phyloP scores from a whole-genome alignment of 1,140 invertebrate species.

The Neodiprion fabricii region DNA sequence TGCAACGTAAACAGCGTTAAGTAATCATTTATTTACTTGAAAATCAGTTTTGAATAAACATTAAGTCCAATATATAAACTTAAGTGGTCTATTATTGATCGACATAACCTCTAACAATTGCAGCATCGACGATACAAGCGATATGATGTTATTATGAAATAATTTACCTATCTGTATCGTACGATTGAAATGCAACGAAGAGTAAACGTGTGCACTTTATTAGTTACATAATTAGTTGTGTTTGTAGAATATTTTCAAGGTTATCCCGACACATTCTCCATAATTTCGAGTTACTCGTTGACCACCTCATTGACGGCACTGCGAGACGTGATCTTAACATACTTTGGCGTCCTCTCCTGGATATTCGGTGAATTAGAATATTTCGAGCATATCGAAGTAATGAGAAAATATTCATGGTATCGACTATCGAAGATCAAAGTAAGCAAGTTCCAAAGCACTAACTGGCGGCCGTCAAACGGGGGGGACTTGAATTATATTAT shows the following conservation, averaged over 20 bases:
- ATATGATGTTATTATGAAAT: neutral
- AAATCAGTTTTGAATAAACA: too few relatives aligned
- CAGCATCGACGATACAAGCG: neutral
- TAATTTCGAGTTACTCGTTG: neutral
- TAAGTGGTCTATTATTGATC: too few relatives aligned
- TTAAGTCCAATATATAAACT: too few relatives aligned
- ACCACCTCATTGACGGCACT: neutral
- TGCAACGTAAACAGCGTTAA: constrained; percentile 18
- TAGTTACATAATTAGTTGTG: constrained; percentile 9
- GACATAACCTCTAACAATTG: neutral
- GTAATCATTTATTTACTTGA: constrained; percentile 1
- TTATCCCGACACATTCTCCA: neutral
- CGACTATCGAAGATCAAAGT: too few relatives aligned
- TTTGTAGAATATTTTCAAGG: constrained; percentile 1
- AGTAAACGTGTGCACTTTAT: neutral
- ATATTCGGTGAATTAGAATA: too few relatives aligned
- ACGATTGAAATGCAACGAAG: neutral
- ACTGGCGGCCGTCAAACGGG: too few relatives aligned
- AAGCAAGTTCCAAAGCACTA: too few relatives aligned
- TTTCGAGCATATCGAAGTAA: too few relatives aligned
- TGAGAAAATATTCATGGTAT: too few relatives aligned
- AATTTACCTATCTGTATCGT: neutral
- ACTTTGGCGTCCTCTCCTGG: too few relatives aligned
- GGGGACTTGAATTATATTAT: too few relatives aligned
- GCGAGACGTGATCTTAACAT: too few relatives aligned